Conservation (phyloP, 2,888 invertebrate species). For the Coremacera marginata region DNA sequence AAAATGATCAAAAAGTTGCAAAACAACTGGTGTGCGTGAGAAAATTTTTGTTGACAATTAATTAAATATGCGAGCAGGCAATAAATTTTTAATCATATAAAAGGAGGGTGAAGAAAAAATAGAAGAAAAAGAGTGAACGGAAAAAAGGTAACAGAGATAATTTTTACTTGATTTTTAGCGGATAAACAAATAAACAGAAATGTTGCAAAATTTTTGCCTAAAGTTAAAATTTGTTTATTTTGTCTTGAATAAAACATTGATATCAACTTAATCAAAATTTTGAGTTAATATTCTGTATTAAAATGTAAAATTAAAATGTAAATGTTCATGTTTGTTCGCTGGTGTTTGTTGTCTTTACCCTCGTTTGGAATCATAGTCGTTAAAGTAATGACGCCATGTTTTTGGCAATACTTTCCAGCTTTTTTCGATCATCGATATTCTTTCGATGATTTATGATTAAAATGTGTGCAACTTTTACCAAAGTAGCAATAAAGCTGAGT, state of each 20-base stretch:
- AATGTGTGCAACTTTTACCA: slow-evolving; percentile 50
- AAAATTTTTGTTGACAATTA: slow-evolving; percentile 45
- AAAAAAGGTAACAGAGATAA: neutral
- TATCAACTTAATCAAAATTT: too few relatives aligned
- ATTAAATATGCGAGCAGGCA: slow-evolving; percentile 47
- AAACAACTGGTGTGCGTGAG: slow-evolving; percentile 44
- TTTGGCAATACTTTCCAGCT: slow-evolving; percentile 60
- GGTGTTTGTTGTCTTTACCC: too few relatives aligned
- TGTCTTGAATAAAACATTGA: too few relatives aligned
- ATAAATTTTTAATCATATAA: slow-evolving; percentile 50
- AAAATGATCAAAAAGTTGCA: slow-evolving; percentile 60
- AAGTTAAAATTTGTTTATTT: too few relatives aligned
- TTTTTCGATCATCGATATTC: slow-evolving; percentile 55
- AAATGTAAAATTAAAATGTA: too few relatives aligned
- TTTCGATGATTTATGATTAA: slow-evolving; percentile 64
- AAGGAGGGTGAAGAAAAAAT: slow-evolving; percentile 36
- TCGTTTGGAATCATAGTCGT: too few relatives aligned
- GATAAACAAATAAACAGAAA: too few relatives aligned
- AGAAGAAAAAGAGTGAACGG: neutral
- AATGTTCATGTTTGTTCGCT: neutral
- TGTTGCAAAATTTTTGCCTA: too few relatives aligned
- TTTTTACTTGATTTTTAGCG: too few relatives aligned
- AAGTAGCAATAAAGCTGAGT: slow-evolving; percentile 32
- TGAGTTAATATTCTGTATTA: too few relatives aligned
- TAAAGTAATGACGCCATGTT: neutral